A percentile compares a stretch with the other conserved stretches of the same genome.
Conservation (phyloP, 2,113 vertebrate species). For the Poeciliopsis retropinna region DNA sequence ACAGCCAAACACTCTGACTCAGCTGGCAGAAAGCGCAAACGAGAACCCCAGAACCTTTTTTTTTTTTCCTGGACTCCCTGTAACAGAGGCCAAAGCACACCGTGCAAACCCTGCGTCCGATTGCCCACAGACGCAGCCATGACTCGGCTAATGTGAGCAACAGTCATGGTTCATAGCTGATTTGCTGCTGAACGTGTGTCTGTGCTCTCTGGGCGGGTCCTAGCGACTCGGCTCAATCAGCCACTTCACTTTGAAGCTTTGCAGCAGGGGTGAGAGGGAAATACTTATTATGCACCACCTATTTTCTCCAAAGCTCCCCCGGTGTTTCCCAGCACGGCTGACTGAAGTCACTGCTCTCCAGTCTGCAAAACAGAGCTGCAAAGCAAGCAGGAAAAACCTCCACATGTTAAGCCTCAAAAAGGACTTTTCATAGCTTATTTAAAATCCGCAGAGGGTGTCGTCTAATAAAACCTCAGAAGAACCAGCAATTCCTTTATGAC, state of each 20-base stretch:
- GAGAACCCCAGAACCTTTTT: neutral
- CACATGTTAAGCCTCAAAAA: conserved; percentile 20
- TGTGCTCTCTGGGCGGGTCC: conserved; percentile 23
- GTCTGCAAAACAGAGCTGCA: conserved; percentile 39
- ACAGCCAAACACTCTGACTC: conserved; percentile 51
- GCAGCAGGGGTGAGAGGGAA: conserved; percentile 1
- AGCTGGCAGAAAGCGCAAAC: conserved; percentile 41
- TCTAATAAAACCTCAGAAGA: neutral
- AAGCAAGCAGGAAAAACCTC: conserved; percentile 9
- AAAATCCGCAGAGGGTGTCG: neutral
- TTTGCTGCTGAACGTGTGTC: conserved; percentile 19
- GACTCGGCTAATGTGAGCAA: conserved; percentile 12
- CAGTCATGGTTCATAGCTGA: conserved; percentile 28
- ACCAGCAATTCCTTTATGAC: neutral
- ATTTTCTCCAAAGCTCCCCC: conserved; percentile 19
- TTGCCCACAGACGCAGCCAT: neutral
- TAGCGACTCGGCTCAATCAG: conserved; percentile 28
- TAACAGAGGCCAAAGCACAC: conserved; percentile 13
- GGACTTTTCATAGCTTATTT: neutral
- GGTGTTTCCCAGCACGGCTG: conserved; percentile 49
- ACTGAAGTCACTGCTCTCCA: conserved; percentile 43
- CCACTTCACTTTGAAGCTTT: conserved; percentile 55
- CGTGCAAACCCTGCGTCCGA: conserved; percentile 59
- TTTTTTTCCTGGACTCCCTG: conserved; percentile 47
- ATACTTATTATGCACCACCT: conserved; percentile 53